Conservation (phyloP, 2,113 vertebrate genomes). For the Alces alces region DNA sequence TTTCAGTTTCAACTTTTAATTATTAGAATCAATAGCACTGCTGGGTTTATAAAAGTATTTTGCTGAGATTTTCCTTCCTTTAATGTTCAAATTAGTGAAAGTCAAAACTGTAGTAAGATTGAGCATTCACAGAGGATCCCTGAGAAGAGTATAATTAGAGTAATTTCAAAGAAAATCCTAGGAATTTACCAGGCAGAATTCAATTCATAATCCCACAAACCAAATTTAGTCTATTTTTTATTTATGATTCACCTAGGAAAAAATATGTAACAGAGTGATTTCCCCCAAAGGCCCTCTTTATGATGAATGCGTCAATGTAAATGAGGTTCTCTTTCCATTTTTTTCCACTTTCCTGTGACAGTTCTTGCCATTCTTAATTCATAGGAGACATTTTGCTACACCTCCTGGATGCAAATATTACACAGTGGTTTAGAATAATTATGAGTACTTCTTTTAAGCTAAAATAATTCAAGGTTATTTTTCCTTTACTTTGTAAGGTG, state of each 20-base stretch:
- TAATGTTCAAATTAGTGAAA: constrained; percentile 11
- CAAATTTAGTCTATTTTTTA: not conserved
- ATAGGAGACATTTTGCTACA: not conserved
- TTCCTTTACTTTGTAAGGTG: not conserved
- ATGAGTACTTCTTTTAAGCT: not conserved
- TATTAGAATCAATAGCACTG: not conserved
- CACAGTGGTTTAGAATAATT: not conserved
- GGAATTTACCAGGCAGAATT: not conserved
- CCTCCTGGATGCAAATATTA: not conserved
- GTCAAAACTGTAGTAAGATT: not conserved
- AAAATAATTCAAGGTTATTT: not conserved
- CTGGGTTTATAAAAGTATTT: not conserved
- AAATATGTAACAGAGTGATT: not conserved
- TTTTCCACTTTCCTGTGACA: not conserved
- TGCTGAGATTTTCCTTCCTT: not conserved
- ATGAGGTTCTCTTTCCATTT: not conserved
- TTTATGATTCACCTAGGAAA: not conserved
- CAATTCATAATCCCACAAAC: not conserved
- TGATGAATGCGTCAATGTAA: not conserved
- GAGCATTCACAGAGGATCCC: not conserved
- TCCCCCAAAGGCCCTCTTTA: not conserved
- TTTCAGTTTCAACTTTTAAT: not conserved
- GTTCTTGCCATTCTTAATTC: not conserved
- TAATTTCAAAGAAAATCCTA: not conserved
- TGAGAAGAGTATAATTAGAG: not conserved